These are phyloP conservation scores for Halichoerus grypus DNA, from an alignment of 2,113 vertebrate genomes.

Conservation along the genomic window DNA sequence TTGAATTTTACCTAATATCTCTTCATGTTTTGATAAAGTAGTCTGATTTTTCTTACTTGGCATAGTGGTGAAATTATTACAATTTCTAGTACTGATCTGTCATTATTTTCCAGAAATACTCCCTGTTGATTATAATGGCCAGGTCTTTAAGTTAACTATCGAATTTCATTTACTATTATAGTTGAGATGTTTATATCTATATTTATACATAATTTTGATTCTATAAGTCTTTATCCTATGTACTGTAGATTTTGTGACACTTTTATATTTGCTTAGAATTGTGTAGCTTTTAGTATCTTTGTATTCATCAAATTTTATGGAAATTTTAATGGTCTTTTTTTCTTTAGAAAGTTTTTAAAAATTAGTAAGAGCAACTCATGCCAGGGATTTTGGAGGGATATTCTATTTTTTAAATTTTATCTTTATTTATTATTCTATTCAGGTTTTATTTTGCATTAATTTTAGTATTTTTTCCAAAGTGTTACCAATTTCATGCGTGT, in stretches of 20 bases:
- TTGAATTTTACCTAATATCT: not conserved
- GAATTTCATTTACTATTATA: constrained; percentile 35
- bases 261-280: not conserved
- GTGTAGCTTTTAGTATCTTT: constrained; percentile 33
- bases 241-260: not conserved
- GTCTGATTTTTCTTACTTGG: constrained; percentile 33
- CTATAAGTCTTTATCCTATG: not conserved
- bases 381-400: not conserved
- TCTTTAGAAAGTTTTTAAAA: not conserved
- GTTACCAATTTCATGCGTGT: not conserved
- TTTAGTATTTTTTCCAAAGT: constrained; percentile 15
- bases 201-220: not conserved
- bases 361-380: not conserved
- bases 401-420: not conserved
- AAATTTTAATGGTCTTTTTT: not conserved
- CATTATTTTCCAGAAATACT: constrained; percentile 37
- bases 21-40: constrained; percentile 15
- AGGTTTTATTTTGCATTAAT: constrained; percentile 16
- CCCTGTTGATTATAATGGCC: not conserved
- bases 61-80: not conserved
- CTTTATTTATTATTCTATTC: constrained; percentile 29
- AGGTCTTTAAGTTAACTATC: constrained; percentile 41
- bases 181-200: constrained; percentile 24
- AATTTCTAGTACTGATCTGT: not conserved
- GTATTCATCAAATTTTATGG: not conserved